phyloP scores from a whole-genome alignment of 2,888 invertebrate species.

The Nymphalis urticae region DNA sequence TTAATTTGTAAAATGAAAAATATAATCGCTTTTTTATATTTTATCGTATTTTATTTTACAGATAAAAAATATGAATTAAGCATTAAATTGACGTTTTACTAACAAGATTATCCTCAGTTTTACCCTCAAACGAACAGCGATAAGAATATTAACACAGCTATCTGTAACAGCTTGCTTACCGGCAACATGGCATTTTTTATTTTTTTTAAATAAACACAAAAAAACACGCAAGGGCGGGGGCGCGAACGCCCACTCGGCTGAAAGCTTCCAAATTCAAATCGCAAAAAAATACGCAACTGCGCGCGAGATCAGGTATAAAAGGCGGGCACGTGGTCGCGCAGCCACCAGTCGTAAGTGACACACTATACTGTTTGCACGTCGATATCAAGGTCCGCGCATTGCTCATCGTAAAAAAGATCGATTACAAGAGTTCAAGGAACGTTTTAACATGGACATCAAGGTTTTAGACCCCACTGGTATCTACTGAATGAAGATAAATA shows the following conservation, averaged over 20 bases:
- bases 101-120: conserved; percentile 7
- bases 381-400: conserved; percentile 53
- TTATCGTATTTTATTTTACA: too few species aligned
- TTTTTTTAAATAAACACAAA: conserved; percentile 48
- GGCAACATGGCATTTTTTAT: conserved; percentile 54
- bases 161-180: conserved; percentile 31
- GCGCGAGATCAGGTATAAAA: conserved; percentile 71
- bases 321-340: conserved; percentile 67
- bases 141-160: conserved; percentile 15
- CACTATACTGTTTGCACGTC: conserved; percentile 60
- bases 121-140: background rate
- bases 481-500: conserved; percentile 55
- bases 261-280: conserved; percentile 79
- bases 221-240: conserved; percentile 66
- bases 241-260: conserved; percentile 72
- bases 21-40: too few species aligned
- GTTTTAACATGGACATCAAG: conserved; percentile 69
- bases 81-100: background rate
- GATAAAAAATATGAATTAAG: too few species aligned
- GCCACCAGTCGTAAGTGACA: conserved; percentile 67
- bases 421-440: conserved; percentile 60
- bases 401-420: conserved; percentile 76
- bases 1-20: too few species aligned
- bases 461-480: conserved; percentile 78
- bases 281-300: conserved; percentile 77